Evolutionary conservation across 1,140 invertebrate species (phyloP), one percentile per base, ranked within the genome.

Genomic region (Idris sp.): DNA sequence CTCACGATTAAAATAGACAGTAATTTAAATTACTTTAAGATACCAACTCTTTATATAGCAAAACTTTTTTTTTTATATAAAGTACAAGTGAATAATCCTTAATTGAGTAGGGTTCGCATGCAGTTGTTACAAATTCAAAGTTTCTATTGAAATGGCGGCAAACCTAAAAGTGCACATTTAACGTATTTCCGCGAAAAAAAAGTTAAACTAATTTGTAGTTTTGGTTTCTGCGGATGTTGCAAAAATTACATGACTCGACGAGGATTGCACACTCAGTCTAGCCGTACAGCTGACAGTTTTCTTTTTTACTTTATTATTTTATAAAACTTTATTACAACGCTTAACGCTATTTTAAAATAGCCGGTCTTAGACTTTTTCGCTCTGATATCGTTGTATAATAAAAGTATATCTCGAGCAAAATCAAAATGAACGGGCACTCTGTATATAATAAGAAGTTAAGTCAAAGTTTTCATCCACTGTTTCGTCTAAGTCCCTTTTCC

Each of bases 371-470:
- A 48, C 38, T 36, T 44, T 59, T 38, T n/a, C n/a, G n/a, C n/a
- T n/a, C n/a, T n/a, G n/a, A n/a, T n/a, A n/a, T n/a, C n/a, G n/a
- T n/a, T n/a, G n/a, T n/a, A n/a, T n/a, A n/a, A n/a, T n/a, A n/a
- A n/a, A n/a, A n/a, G n/a, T n/a, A n/a, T n/a, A n/a, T 4, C 26
- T 5, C 31, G 25, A 26, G 28, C 26, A 25, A 53, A 74, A 48
- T 67, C 40, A 62, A 36, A 56, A 44, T 19, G 43, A 53, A 43
- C 31, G 11, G 3, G 2, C 31, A 4, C 26, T 13, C 19, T 31
- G 43, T 69, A 69, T 53, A 56, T 49, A 48, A 56, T 59, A 38
- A 36, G 30, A 64, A 58, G 51, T 64, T 58, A n/a, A 58, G n/a
- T 28, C 9, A 31, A 67, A 59, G 30, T 67, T 74, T 67, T 54